Conservation (phyloP, 2,797 vertebrate genomes). For the Peromyscus attwateri region DNA sequence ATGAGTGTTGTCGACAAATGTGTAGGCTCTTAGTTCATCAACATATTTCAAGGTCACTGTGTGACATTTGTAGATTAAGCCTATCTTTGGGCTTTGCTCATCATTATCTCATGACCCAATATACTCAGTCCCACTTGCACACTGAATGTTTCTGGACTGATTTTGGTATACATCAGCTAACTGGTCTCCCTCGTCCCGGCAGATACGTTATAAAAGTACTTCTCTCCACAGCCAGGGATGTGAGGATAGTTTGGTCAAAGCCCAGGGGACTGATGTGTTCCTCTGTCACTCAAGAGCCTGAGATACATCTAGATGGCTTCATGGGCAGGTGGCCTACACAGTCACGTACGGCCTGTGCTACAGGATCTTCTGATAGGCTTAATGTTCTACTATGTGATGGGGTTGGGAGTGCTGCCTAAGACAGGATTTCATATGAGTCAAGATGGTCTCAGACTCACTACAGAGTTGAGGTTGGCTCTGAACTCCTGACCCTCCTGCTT, state of each 20-base stretch:
- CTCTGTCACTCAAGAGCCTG: too few relatives aligned
- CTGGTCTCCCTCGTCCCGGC: rapidly evolving
- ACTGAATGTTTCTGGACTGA: neutral
- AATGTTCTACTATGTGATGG: neutral
- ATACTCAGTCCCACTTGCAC: neutral
- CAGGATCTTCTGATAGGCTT: neutral
- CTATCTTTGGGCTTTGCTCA: neutral
- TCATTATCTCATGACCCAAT: neutral
- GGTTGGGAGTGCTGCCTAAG: neutral
- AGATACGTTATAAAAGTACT: neutral
- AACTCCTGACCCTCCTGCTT: neutral
- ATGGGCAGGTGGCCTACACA: rapidly evolving
- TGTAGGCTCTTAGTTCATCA: neutral
- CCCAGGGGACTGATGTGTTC: neutral
- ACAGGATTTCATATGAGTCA: too few relatives aligned
- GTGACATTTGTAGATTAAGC: neutral
- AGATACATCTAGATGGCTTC: neutral
- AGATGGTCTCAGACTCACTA: neutral
- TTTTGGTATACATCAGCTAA: neutral
- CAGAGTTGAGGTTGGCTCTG: neutral
- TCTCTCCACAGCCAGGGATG: rapidly evolving
- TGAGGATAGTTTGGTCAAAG: neutral
- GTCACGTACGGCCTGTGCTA: too few relatives aligned
- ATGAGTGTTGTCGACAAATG: neutral
- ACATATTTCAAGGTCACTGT: neutral